phyloP scores from a whole-genome alignment of 2,113 vertebrate species.

The Pluvialis apricaria region DNA sequence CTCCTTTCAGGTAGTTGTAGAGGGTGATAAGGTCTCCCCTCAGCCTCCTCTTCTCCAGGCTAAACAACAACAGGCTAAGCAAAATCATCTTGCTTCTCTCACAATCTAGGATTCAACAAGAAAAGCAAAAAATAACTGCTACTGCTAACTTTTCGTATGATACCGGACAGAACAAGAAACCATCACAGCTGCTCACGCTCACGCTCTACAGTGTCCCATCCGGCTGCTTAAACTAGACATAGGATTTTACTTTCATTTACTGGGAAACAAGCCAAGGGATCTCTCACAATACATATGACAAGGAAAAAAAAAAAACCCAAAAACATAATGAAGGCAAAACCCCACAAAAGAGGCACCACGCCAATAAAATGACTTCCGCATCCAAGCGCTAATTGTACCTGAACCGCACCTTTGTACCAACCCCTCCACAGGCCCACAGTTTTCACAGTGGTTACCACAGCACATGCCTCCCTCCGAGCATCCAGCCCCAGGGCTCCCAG shows the following conservation, averaged over 20 bases:
- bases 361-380: neutral
- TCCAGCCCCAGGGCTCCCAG: neutral
- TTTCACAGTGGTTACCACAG: neutral
- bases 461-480: neutral
- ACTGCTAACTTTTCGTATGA: neutral
- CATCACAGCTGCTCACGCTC: neutral
- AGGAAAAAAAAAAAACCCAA: neutral
- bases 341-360: neutral
- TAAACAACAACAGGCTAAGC: too few species aligned
- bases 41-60: too few species aligned
- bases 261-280: neutral
- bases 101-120: neutral
- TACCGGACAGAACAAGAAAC: accelerated
- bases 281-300: neutral
- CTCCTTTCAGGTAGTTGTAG: too few species aligned
- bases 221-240: neutral
- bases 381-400: neutral
- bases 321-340: neutral
- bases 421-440: neutral
- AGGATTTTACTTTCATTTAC: neutral
- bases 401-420: neutral
- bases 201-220: neutral
- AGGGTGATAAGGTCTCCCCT: too few species aligned
- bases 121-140: neutral
- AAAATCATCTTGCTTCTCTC: neutral